Conservation (phyloP, 1,140 invertebrate species). For the Homalodisca vitripennis region DNA sequence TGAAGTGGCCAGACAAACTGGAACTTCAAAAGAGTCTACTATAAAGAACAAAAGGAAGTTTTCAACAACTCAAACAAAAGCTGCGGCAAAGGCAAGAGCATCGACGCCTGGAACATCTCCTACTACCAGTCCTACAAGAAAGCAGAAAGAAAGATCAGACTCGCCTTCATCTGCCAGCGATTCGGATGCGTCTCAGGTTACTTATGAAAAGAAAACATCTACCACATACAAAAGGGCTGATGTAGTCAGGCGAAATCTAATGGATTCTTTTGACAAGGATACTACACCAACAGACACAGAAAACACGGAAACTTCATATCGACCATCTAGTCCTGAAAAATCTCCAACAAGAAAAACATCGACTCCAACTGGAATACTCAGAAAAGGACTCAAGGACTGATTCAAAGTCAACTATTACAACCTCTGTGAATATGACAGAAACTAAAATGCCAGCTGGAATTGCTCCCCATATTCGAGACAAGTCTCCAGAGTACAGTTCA, state of each 20-base stretch:
- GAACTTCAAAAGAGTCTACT: constrained; percentile 15
- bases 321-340: constrained; percentile 6
- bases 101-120: constrained; percentile 43
- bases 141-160: constrained; percentile 13
- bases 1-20: constrained; percentile 28
- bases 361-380: constrained; percentile 22
- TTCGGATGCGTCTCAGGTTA: constrained; percentile 40
- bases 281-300: background rate
- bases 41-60: constrained; percentile 41
- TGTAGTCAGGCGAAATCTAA: constrained; percentile 9
- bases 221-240: constrained; percentile 29
- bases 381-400: constrained; percentile 28
- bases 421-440: background rate
- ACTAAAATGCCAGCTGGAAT: background rate
- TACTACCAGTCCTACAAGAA: constrained; percentile 38
- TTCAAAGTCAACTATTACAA: constrained; percentile 8
- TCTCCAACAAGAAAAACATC: constrained; percentile 18
- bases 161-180: constrained; percentile 34
- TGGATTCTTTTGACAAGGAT: background rate
- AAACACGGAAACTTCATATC: background rate
- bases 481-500: constrained; percentile 45
- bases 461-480: constrained; percentile 36
- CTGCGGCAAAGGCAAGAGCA: constrained; percentile 39
- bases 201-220: constrained; percentile 36
- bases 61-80: constrained; percentile 41